phyloP scores from a whole-genome alignment of 2,113 vertebrate species.

The Meriones unguiculatus region DNA sequence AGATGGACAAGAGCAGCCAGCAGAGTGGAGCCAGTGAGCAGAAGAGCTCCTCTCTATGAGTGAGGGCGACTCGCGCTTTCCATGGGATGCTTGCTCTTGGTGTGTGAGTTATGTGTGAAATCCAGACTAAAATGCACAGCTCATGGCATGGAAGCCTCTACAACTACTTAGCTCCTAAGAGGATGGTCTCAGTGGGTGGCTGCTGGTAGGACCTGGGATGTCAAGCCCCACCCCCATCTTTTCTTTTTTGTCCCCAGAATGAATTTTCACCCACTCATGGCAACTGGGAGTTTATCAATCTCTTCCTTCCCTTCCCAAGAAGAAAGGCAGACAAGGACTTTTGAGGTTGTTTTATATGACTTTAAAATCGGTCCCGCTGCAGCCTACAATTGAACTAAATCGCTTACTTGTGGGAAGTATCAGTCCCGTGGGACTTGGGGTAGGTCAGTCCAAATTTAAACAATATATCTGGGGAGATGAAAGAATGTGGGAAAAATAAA shows the following conservation, averaged over 20 bases:
- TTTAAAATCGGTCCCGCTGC: conserved; percentile 34
- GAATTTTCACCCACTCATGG: background rate
- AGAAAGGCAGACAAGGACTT: background rate
- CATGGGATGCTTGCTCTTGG: background rate
- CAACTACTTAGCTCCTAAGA: background rate
- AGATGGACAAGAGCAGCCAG: background rate
- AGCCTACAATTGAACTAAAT: conserved; percentile 55
- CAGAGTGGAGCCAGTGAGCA: background rate
- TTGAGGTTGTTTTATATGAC: background rate
- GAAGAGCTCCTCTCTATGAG: background rate
- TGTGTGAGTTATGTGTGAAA: background rate
- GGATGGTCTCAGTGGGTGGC: background rate
- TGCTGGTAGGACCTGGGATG: background rate
- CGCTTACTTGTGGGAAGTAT: conserved; percentile 61
- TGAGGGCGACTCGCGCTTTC: background rate
- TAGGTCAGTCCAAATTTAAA: conserved; percentile 65
- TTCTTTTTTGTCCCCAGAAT: background rate
- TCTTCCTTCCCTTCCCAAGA: conserved; percentile 3
- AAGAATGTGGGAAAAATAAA: conserved; percentile 75
- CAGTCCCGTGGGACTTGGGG: conserved; percentile 71
- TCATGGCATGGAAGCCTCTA: background rate
- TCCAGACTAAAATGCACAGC: background rate
- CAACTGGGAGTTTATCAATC: background rate
- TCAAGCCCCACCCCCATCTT: background rate
- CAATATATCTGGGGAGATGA: conserved; percentile 74